These are phyloP conservation scores for Drosophila kohkoa DNA, from an alignment of 1,140 invertebrate species.

Conservation along the genomic window DNA sequence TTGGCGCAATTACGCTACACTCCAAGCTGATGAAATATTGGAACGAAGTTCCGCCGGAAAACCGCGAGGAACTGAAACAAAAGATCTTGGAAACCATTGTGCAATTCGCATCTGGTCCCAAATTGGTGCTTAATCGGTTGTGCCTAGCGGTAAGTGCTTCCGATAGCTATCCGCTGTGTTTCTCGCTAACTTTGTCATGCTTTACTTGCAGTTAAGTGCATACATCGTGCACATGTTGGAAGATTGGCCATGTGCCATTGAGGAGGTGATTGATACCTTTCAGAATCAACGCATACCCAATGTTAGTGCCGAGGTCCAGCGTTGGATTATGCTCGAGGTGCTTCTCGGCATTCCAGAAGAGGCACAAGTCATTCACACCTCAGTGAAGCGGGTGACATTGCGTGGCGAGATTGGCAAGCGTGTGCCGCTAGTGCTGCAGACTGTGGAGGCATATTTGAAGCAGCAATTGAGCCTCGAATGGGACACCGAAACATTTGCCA, in stretches of 20 bases:
- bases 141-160: conserved; percentile 92
- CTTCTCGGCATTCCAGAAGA: conserved; percentile 93
- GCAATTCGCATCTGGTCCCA: conserved; percentile 91
- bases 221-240: conserved; percentile 89
- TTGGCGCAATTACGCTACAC: conserved; percentile 95
- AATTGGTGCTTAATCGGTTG: conserved; percentile 93
- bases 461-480: conserved; percentile 65
- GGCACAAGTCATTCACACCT: conserved; percentile 81
- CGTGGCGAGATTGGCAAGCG: conserved; percentile 75
- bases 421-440: conserved; percentile 72
- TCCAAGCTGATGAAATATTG: conserved; percentile 94
- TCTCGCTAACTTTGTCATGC: not conserved
- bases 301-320: conserved; percentile 85
- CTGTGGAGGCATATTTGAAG: conserved; percentile 70
- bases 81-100: conserved; percentile 91
- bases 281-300: conserved; percentile 87
- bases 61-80: conserved; percentile 90
- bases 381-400: conserved; percentile 71
- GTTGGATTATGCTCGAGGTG: conserved; percentile 90
- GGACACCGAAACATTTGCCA: conserved; percentile 81
- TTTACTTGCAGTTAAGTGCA: conserved; percentile 87
- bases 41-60: conserved; percentile 92
- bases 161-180: no score
- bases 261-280: conserved; percentile 88
- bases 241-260: conserved; percentile 88